Conservation (phyloP, 1,140 invertebrate species). For the Drosophila parabipectinata region DNA sequence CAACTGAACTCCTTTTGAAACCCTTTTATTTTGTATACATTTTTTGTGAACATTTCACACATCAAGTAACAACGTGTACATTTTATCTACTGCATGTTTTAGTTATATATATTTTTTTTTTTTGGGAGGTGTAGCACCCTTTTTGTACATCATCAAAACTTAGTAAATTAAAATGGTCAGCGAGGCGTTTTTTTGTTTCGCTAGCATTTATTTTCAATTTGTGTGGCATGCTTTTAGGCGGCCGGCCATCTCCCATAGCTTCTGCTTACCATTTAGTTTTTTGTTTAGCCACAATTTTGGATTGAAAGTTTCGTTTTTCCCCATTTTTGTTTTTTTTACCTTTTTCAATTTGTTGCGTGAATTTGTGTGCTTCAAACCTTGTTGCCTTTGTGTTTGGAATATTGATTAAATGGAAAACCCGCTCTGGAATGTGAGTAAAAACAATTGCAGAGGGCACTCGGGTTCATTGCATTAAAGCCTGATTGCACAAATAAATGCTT, state of each 20-base stretch:
- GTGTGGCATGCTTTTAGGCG: slow-evolving; percentile 68
- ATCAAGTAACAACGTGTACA: slow-evolving; percentile 19
- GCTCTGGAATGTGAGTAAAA: slow-evolving; percentile 33
- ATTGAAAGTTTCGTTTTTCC: slow-evolving; percentile 14
- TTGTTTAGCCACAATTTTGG: slow-evolving; percentile 72
- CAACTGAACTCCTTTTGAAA: slow-evolving; percentile 13
- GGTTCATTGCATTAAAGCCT: slow-evolving; percentile 62
- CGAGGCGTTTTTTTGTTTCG: slow-evolving; percentile 65
- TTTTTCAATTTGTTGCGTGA: slow-evolving; percentile 3
- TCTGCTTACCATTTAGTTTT: slow-evolving; percentile 68
- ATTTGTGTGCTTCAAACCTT: background rate
- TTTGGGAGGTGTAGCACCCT: background rate
- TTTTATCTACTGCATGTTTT: slow-evolving; percentile 5
- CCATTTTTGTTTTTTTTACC: slow-evolving; percentile 4
- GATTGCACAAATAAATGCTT: slow-evolving; percentile 67
- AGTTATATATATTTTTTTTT: slow-evolving; percentile 16
- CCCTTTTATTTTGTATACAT: slow-evolving; percentile 14
- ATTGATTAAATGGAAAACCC: slow-evolving; percentile 71
- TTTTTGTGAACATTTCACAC: slow-evolving; percentile 37
- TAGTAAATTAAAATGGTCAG: slow-evolving; percentile 79
- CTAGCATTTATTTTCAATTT: slow-evolving; percentile 76
- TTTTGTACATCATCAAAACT: slow-evolving; percentile 67
- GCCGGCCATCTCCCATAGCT: slow-evolving; percentile 7
- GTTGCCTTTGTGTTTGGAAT: slow-evolving; percentile 68
- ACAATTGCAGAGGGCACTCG: slow-evolving; percentile 44